phyloP scores from a whole-genome alignment of 2,113 vertebrate species.

The Cynopterus brachyotis region DNA sequence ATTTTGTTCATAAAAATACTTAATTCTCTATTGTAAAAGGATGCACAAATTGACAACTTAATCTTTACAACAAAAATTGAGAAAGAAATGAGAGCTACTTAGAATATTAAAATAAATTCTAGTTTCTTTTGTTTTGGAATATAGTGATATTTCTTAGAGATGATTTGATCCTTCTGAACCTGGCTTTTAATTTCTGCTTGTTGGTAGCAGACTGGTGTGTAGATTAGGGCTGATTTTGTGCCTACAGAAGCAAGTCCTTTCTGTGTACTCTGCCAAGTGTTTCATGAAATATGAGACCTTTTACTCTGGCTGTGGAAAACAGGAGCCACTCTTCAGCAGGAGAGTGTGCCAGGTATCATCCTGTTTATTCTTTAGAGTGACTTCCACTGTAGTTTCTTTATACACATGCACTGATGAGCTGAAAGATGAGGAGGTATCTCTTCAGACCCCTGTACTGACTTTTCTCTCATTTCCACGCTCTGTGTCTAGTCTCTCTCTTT shows the following conservation, averaged over 20 bases:
- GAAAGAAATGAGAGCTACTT: background rate
- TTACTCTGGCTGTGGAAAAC: background rate
- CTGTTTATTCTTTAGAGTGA: no score
- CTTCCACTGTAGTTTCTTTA: background rate
- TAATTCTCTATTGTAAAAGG: background rate
- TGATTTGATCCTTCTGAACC: background rate
- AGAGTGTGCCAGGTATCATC: no score
- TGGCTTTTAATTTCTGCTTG: background rate
- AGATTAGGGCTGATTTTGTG: background rate
- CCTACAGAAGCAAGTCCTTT: background rate
- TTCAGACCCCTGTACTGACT: rapidly evolving
- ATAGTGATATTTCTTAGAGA: background rate
- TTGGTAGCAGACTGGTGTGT: background rate
- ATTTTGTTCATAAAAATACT: background rate
- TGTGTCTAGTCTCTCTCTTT: no score
- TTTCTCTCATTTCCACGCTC: background rate
- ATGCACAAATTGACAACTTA: background rate
- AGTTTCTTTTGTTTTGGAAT: background rate
- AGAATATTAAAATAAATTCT: background rate
- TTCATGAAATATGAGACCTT: background rate
- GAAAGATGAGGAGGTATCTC: background rate
- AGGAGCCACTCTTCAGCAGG: background rate
- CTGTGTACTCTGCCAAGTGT: no score
- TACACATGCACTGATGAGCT: background rate
- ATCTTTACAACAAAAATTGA: background rate